Evolutionary conservation across 1,140 invertebrate genomes (phyloP).

Genomic region (Heliconius himera): DNA sequence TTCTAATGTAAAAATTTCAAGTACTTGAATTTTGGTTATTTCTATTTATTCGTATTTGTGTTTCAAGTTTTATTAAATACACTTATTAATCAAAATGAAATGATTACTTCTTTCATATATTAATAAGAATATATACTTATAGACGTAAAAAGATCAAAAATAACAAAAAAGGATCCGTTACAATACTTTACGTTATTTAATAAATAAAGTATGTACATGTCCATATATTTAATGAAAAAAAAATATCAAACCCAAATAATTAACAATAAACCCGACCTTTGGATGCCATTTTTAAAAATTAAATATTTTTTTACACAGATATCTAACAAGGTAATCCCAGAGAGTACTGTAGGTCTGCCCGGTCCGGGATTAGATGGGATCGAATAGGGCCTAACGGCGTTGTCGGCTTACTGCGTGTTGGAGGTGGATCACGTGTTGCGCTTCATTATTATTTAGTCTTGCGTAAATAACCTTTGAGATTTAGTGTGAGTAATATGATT

Average conservation of each 20-base stretch:
- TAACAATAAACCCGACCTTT: neutral
- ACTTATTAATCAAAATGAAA: too few species aligned
- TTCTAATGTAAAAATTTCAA: neutral
- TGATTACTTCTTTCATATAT: too few species aligned
- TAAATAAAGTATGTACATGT: too few species aligned
- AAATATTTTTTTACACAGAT: neutral
- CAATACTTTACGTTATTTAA: too few species aligned
- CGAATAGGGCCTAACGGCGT: constrained; percentile 11
- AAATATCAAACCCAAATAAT: neutral
- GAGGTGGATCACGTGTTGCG: neutral
- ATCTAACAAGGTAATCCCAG: constrained; percentile 21
- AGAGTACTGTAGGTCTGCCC: too few species aligned
- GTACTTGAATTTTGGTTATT: neutral
- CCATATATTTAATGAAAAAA: too few species aligned
- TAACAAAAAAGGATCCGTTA: too few species aligned
- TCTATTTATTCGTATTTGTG: neutral
- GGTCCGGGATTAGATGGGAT: constrained; percentile 17
- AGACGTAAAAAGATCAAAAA: too few species aligned
- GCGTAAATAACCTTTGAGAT: too few species aligned
- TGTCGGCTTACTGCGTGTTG: constrained; percentile 27
- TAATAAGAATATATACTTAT: too few species aligned
- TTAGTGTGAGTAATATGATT: too few species aligned
- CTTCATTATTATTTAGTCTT: too few species aligned
- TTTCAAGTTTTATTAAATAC: neutral
- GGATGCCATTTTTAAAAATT: neutral